Conservation (phyloP, 2,113 vertebrate genomes). For the Podocnemis expansa region DNA sequence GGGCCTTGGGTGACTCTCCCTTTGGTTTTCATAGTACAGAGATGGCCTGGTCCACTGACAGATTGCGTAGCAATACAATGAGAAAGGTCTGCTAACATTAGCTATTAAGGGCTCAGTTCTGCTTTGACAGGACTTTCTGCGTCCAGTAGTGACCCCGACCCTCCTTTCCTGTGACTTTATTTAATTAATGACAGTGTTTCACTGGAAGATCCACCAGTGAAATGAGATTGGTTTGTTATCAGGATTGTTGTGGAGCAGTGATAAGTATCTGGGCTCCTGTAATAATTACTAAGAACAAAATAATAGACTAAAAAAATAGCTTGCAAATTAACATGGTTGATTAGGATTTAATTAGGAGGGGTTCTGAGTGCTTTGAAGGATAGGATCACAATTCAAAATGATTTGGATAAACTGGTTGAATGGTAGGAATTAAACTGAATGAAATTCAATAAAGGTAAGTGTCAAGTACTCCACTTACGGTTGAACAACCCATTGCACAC, state of each 20-base stretch:
- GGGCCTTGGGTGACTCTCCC: background rate
- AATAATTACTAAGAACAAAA: background rate
- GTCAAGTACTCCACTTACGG: too few species aligned
- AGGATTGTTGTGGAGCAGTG: background rate
- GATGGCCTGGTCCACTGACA: background rate
- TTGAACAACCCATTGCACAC: too few species aligned
- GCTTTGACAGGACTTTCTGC: background rate
- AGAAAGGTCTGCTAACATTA: background rate
- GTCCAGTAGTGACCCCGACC: rapidly evolving
- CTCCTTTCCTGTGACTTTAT: background rate
- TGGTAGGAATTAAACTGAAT: too few species aligned
- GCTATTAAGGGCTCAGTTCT: background rate
- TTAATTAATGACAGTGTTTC: background rate
- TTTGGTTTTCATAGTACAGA: background rate
- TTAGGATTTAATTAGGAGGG: too few species aligned
- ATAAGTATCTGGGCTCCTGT: background rate
- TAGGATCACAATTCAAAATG: too few species aligned
- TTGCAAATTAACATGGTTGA: background rate
- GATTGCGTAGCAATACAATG: background rate
- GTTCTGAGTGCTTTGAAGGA: too few species aligned
- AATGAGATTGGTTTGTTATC: background rate
- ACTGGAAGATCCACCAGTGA: background rate
- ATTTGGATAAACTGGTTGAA: too few species aligned
- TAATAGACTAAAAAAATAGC: background rate
- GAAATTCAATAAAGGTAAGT: too few species aligned